Conservation (phyloP, 2,888 invertebrate genomes). For the Andrena bicolor region DNA sequence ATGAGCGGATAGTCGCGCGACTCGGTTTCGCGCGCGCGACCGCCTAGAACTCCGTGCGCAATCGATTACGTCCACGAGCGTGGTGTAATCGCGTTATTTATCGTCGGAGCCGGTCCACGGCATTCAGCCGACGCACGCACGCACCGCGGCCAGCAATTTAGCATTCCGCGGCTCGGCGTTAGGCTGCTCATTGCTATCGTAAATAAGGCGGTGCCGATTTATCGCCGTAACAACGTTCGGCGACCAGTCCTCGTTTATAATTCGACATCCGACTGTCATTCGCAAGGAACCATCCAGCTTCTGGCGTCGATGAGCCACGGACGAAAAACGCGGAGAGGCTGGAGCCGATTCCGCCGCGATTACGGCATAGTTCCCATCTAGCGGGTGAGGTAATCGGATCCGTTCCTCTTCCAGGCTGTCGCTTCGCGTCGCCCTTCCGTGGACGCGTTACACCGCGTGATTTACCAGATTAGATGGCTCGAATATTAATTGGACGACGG, state of each 20-base stretch:
- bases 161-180: constrained; percentile 47
- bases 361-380: constrained; percentile 63
- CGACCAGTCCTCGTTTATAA: constrained; percentile 8
- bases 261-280: constrained; percentile 13
- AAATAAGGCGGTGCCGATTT: constrained; percentile 60
- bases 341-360: constrained; percentile 50
- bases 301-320: background rate
- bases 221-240: constrained; percentile 19
- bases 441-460: constrained; percentile 62
- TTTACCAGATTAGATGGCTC: constrained; percentile 69
- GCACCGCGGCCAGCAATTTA: constrained; percentile 43
- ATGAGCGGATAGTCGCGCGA: constrained; percentile 38
- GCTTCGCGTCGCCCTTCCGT: constrained; percentile 60
- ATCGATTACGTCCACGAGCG: constrained; percentile 56
- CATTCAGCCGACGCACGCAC: constrained; percentile 22
- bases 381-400: constrained; percentile 71
- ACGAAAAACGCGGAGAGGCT: background rate
- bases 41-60: constrained; percentile 38
- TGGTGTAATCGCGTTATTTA: constrained; percentile 65
- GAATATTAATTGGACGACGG: constrained; percentile 76
- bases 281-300: background rate
- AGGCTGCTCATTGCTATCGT: constrained; percentile 57
- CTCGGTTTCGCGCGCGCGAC: constrained; percentile 53
- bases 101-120: constrained; percentile 25
- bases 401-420: constrained; percentile 71